These are phyloP conservation scores for Pan troglodytes DNA, from an alignment of 2,113 vertebrate species.

Conservation along the genomic window NHGRI_mPanTro3-v2.1_pri NC_072416.2:20149501-20150000, in stretches of 20 bases:
- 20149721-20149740: constrained; percentile 43
- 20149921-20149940: background rate
- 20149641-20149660: constrained; percentile 77
- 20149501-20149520: constrained; percentile 23
- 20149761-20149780: constrained; percentile 74
- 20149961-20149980: constrained; percentile 33
- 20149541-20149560: constrained; percentile 12
- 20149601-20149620: constrained; percentile 44
- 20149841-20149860: constrained; percentile 75
- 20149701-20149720: constrained; percentile 74
- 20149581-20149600: constrained; percentile 28
- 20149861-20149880: constrained; percentile 66
- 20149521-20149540: background rate
- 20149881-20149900: constrained; percentile 63
- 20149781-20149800: constrained; percentile 72
- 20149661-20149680: constrained; percentile 79
- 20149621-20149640: constrained; percentile 67
- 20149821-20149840: constrained; percentile 79
- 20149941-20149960: constrained; percentile 38
- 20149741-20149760: constrained; percentile 63
- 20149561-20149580: background rate
- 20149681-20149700: constrained; percentile 67
- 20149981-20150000: background rate
- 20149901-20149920: constrained; percentile 19
- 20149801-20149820: constrained; percentile 78